Evolutionary conservation across 1,140 invertebrate genomes (phyloP), one percentile per base, ranked within the genome.

Genomic region (Caenorhabditis tropicalis): DNA sequence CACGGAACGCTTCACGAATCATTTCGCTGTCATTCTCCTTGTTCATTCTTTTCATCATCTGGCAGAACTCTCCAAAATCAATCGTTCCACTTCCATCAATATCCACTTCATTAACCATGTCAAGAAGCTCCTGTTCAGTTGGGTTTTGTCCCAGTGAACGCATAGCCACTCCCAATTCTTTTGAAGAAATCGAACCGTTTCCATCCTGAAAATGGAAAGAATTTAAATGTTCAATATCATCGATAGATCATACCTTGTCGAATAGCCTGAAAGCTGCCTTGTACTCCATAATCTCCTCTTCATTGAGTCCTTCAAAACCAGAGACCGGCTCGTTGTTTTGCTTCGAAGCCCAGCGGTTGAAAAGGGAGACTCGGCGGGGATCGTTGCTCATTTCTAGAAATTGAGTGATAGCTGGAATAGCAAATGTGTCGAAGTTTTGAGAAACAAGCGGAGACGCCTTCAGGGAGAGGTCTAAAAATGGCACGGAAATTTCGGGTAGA

Each of bases 291-390:
- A 88, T 51, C 85, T 88, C 87, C 58, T 88, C 87, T 31, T 88
- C 84, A 29, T 60, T 85, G 39, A 88, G 85, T 33, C 85, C 87
- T 56, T 88, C 87, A 19, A 88, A 49, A 12, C 83, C 85, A 6
- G 48, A 56, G 49, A 84, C 79, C 16, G 84, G 86, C 16, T 48
- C 39, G 46, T 90, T 91, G 29, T 84, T 79, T 29, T 88, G 82
- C 24, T 91, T 87, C 48, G 88, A 48, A 29, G 86, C 91, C 96
- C 96, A 98, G 91, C 98, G 96, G 92, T 97, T 97, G 79, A 98
- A 94, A 24, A 95, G 74, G 4, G 86, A 87, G 10, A 87, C 82
- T 21, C 82, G 81, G 16, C 86, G 84, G 4, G 80, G 80, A 82
- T 85, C 84, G 51, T 43, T 82, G 51, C 60, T 56, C 80, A 85